These are phyloP conservation scores for Pandemis heparana DNA, from an alignment of 2,888 invertebrate genomes.

Conservation along the genomic window DNA sequence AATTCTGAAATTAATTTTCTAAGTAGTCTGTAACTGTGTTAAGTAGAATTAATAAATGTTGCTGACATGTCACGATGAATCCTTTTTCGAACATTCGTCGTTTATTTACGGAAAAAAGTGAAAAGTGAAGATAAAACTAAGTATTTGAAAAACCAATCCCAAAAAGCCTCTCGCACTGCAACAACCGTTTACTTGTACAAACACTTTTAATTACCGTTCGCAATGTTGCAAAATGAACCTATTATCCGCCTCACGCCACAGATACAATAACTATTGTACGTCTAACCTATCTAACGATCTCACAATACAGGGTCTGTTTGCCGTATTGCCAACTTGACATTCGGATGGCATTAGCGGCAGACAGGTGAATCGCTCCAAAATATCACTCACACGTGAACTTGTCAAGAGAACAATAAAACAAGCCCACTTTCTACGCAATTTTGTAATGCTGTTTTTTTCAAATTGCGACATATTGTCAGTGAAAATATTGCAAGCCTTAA, in stretches of 20 bases:
- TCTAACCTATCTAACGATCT: conserved; percentile 25
- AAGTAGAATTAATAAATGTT: too few relatives aligned
- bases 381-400: conserved; percentile 60
- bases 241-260: conserved; percentile 30
- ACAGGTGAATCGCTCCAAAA: conserved; percentile 69
- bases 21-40: too few relatives aligned
- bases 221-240: conserved; percentile 19
- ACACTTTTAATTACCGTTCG: conserved; percentile 23
- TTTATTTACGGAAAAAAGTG: too few relatives aligned
- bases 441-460: conserved; percentile 41
- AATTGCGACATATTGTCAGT: conserved; percentile 31
- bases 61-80: too few relatives aligned
- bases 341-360: conserved; percentile 60
- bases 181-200: not conserved
- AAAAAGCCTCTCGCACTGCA: too few relatives aligned
- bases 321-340: conserved; percentile 51
- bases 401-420: conserved; percentile 68
- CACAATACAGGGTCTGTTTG: conserved; percentile 35
- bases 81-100: too few relatives aligned
- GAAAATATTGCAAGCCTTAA: conserved; percentile 9
- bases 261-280: conserved; percentile 38
- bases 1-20: too few relatives aligned
- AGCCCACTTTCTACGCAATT: conserved; percentile 59
- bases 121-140: too few relatives aligned
- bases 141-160: too few relatives aligned